Base-by-base conservation (phyloP, 2,113 vertebrate genomes). In the Polyodon spathula region DNA sequence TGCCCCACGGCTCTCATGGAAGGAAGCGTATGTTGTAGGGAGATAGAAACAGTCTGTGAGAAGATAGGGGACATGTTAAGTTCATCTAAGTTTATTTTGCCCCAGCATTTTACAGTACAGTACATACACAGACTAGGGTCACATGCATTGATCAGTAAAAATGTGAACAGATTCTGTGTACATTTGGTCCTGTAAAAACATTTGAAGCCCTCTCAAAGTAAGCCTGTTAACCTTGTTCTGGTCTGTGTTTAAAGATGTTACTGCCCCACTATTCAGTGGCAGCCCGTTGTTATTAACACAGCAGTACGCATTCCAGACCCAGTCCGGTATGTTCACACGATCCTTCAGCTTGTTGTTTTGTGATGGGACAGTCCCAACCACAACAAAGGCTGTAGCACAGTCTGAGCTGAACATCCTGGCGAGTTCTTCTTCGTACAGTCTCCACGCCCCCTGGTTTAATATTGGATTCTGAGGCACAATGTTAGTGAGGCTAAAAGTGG, bases 241-340 rank as follows among this genome's bases (percentile, higher is more conserved):
- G 8, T 78, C 78, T 0, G 81, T 83, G 76, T 86, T 88, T 39
- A 68, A 75, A 0, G 82, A 81, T 5, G 67, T 59, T 6, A 71
- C 83, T 0, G 69, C 83, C 0, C 80, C 81, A 1, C 78, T 80
- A 54, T 67, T 59, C 6, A 82, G 4, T 37, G 81, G 79, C 10
- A 11, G 50, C 8, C 56, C 76, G 0, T 85, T 81, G 69, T 68
- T 65, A 69, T 85, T 72, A 46, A 81, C 64, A 11, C 84, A 88
- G 76, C 84, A 88, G 76, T 77, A 81, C 8, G 82, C 83, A 0
- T 82, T 85, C 84, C 85, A 88, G 3, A 88, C 6, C 64, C 81
- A 81, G 46, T 85, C 76, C 2, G 83, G 82, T 63, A 88, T 79
- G 64, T 84, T 88, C 62, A 88, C 81, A 0, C 83, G 72, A 59